These are phyloP conservation scores for Hylomyscus alleni DNA, from an alignment of 2,797 vertebrate species.

Conservation along the genomic window DNA sequence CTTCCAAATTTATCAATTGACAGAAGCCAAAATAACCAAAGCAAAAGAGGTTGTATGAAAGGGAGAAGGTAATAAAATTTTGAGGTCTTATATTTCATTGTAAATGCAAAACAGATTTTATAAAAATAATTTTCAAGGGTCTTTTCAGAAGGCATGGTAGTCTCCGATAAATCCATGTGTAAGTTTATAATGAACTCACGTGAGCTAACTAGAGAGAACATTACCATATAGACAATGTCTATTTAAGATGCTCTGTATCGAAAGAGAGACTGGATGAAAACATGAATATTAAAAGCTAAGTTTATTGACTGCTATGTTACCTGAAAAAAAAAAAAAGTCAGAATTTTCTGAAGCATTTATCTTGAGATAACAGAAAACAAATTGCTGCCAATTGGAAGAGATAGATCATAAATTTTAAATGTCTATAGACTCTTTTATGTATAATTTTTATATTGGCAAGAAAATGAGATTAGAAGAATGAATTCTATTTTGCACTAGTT, in stretches of 20 bases:
- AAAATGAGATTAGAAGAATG: background rate
- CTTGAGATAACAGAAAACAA: background rate
- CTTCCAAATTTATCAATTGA: background rate
- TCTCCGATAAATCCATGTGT: background rate
- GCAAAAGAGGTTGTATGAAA: background rate
- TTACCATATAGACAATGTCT: background rate
- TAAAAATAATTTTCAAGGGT: background rate
- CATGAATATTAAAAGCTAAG: background rate
- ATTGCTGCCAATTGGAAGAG: background rate
- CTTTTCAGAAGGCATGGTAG: background rate
- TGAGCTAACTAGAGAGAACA: background rate
- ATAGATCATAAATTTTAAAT: background rate
- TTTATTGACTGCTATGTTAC: background rate
- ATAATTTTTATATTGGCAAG: background rate
- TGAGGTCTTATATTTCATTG: background rate
- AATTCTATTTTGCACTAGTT: background rate
- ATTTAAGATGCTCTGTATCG: constrained; percentile 23
- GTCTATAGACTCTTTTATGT: background rate
- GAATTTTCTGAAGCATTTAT: background rate
- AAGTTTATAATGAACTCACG: background rate
- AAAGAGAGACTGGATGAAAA: background rate
- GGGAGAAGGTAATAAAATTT: too few species aligned
- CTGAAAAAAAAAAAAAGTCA: background rate
- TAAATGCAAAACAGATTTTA: constrained; percentile 2
- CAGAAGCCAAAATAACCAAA: background rate